These are phyloP conservation scores for Ophion ventricosus DNA, from an alignment of 2,888 invertebrate species.

Conservation along the genomic window DNA sequence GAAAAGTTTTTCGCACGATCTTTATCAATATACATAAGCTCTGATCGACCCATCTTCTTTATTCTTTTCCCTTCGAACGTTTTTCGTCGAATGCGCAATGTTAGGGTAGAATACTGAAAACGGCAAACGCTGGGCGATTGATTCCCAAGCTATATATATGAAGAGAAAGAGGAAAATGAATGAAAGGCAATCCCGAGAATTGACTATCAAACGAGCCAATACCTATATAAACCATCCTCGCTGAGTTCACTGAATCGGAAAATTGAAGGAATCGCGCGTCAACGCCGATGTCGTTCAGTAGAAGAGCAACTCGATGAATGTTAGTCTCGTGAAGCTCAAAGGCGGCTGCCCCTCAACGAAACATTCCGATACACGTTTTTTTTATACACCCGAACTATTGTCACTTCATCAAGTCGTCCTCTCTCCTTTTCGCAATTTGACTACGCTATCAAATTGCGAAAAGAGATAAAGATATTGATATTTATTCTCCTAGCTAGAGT, in stretches of 20 bases:
- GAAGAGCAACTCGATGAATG: conserved; percentile 68
- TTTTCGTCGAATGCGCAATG: conserved; percentile 9
- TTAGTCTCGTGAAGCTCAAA: conserved; percentile 39
- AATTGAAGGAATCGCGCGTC: conserved; percentile 71
- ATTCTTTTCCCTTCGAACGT: background rate
- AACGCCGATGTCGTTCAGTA: conserved; percentile 65
- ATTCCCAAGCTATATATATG: background rate
- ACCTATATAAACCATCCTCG: conserved; percentile 25
- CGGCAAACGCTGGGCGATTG: background rate
- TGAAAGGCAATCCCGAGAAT: conserved; percentile 27
- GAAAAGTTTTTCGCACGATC: background rate
- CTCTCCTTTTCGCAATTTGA: background rate
- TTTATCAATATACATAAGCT: conserved; percentile 14
- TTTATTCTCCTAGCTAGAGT: too few relatives aligned
- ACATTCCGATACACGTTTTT: background rate
- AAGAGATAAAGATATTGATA: too few relatives aligned
- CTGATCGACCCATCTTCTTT: background rate
- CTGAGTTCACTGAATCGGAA: conserved; percentile 67
- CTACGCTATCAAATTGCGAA: too few relatives aligned
- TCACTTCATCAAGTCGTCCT: conserved; percentile 7
- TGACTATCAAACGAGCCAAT: conserved; percentile 37
- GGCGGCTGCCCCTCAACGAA: background rate
- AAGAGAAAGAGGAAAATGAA: conserved; percentile 32
- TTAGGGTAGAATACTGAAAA: background rate
- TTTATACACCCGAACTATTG: background rate